A percentile compares a stretch with the other conserved stretches of the same genome.
These are phyloP conservation scores for Trematomus bernacchii DNA, from an alignment of 2,797 vertebrate species.

Conservation along the genomic window DNA sequence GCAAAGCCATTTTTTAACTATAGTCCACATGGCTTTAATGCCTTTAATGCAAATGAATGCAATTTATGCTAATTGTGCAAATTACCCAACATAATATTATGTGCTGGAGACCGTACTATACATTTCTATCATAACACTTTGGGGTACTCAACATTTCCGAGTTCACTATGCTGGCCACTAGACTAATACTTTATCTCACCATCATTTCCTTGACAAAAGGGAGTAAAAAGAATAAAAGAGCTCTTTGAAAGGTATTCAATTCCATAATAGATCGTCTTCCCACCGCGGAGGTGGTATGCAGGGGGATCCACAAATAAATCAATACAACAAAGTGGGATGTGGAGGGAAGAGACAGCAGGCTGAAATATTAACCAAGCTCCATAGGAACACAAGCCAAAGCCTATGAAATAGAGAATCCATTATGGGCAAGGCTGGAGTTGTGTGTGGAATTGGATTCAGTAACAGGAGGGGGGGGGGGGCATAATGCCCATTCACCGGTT, in stretches of 20 bases:
- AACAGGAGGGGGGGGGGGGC: conserved; percentile 35
- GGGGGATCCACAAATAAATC: conserved; percentile 81
- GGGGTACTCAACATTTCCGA: too few species aligned
- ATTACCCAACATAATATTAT: too few species aligned
- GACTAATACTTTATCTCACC: neutral
- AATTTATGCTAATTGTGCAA: too few species aligned
- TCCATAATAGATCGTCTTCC: conserved; percentile 81
- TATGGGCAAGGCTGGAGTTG: conserved; percentile 73
- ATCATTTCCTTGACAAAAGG: conserved; percentile 50
- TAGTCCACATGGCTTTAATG: too few species aligned
- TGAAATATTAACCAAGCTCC: conserved; percentile 86
- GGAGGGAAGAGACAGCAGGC: conserved; percentile 59
- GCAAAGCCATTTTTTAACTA: too few species aligned
- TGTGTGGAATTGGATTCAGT: conserved; percentile 81
- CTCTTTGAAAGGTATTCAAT: conserved; percentile 79
- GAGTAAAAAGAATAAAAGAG: conserved; percentile 60
- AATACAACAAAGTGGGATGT: conserved; percentile 82
- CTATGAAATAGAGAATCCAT: conserved; percentile 83
- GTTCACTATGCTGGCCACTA: too few species aligned
- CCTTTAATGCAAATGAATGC: too few species aligned
- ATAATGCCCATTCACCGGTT: conserved; percentile 62
- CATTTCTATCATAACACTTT: too few species aligned
- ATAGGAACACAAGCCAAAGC: conserved; percentile 77
- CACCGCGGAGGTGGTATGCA: conserved; percentile 64
- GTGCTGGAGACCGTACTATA: too few species aligned